phyloP scores from a whole-genome alignment of 2,113 vertebrate species.

The Loxodonta africana region DNA sequence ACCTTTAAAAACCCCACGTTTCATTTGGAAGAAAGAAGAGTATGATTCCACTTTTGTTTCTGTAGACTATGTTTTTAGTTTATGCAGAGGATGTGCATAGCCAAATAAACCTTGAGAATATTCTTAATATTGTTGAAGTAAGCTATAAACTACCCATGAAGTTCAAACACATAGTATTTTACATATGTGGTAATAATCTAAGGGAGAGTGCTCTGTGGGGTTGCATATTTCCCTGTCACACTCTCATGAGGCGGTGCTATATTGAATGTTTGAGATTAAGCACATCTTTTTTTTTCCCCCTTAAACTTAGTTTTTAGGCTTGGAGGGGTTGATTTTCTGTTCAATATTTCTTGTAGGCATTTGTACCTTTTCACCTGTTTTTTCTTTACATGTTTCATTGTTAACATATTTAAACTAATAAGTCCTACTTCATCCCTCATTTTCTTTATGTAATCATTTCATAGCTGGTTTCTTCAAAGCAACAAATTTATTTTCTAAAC shows the following conservation, averaged over 20 bases:
- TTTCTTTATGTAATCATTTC: conserved; percentile 3
- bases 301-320: not conserved
- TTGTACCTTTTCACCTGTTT: not conserved
- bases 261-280: not conserved
- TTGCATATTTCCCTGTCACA: not conserved
- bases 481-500: conserved; percentile 19
- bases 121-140: conserved; percentile 10
- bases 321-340: not conserved
- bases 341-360: not conserved
- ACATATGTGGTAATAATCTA: not conserved
- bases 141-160: conserved; percentile 13
- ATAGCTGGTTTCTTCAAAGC: not conserved
- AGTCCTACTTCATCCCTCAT: not conserved
- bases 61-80: not conserved
- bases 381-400: not conserved
- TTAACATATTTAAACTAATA: not conserved
- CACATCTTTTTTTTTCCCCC: not conserved
- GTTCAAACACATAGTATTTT: not conserved
- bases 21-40: not conserved
- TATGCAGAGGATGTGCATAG: not conserved
- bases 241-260: not conserved
- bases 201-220: not conserved
- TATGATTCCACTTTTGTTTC: not conserved
- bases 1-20: not conserved
- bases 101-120: conserved; percentile 16